These are phyloP conservation scores for Leptinotarsa undecemlineata DNA, from an alignment of 1,140 invertebrate species.

Conservation along the genomic window DNA sequence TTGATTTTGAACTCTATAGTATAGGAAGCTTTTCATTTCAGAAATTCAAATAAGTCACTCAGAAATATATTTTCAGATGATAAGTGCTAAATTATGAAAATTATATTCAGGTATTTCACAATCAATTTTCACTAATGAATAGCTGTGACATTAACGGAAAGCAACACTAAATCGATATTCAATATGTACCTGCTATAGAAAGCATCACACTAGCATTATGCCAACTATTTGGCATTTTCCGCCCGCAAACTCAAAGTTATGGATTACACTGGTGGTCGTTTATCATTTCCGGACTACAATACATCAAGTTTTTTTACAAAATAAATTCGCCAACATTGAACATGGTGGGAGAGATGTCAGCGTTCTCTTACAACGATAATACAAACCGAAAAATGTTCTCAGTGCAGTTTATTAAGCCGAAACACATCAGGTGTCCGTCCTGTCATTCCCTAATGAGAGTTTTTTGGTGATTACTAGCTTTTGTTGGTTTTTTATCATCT, in stretches of 20 bases:
- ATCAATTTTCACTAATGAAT: too few species aligned
- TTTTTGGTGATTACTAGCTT: too few species aligned
- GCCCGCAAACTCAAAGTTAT: not conserved
- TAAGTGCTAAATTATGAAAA: too few species aligned
- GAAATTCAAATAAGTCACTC: too few species aligned
- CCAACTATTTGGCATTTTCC: not conserved
- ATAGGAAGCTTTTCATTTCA: too few species aligned
- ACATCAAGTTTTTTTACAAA: constrained; percentile 3
- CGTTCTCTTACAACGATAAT: not conserved
- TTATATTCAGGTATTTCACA: too few species aligned
- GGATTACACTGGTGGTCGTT: not conserved
- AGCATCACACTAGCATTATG: not conserved
- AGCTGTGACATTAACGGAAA: not conserved
- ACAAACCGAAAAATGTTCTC: constrained; percentile 1
- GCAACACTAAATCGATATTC: not conserved
- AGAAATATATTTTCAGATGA: too few species aligned
- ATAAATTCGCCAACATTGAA: not conserved
- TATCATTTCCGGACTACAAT: not conserved
- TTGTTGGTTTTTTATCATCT: too few species aligned
- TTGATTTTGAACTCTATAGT: too few species aligned
- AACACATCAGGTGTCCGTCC: too few species aligned
- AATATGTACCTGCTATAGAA: not conserved
- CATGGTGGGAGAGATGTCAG: not conserved
- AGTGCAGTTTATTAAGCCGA: too few species aligned
- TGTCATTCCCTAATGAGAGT: too few species aligned